A percentile compares a stretch with the other conserved stretches of the same genome.
phyloP scores from a whole-genome alignment of 2,113 vertebrate genomes.

The Syrmaticus mikado region DNA sequence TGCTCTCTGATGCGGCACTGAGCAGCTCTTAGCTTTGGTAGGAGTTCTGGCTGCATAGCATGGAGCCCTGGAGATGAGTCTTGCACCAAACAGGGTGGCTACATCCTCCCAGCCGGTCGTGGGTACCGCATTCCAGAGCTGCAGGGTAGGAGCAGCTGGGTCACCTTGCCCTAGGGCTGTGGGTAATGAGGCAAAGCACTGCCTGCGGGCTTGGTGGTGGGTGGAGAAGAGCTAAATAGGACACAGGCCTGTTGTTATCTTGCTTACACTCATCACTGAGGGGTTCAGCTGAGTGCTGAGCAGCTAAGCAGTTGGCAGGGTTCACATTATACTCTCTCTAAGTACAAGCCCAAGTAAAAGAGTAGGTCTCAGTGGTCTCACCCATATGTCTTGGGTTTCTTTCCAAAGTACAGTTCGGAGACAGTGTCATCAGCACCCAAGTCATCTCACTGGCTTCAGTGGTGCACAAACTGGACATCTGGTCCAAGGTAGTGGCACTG shows the following conservation, averaged over 20 bases:
- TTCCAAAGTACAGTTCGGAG: not conserved
- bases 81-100: not conserved
- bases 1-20: not conserved
- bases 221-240: constrained; percentile 32
- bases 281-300: not conserved
- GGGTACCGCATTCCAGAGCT: not conserved
- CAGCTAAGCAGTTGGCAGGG: not conserved
- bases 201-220: constrained; percentile 7
- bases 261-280: not conserved
- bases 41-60: not conserved
- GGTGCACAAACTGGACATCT: not conserved
- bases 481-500: not conserved
- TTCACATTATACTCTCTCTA: not conserved
- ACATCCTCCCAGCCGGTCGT: not conserved
- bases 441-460: not conserved
- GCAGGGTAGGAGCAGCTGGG: not conserved
- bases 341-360: not conserved
- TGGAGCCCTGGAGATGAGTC: not conserved
- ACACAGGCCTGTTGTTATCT: constrained; percentile 8
- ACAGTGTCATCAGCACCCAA: not conserved
- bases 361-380: not conserved
- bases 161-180: constrained; percentile 15
- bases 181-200: not conserved
- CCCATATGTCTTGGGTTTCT: not conserved
- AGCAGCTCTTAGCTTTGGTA: not conserved